These are phyloP conservation scores for Alentia gelatinosa DNA, from an alignment of 2,888 invertebrate species.

Conservation along the genomic window DNA sequence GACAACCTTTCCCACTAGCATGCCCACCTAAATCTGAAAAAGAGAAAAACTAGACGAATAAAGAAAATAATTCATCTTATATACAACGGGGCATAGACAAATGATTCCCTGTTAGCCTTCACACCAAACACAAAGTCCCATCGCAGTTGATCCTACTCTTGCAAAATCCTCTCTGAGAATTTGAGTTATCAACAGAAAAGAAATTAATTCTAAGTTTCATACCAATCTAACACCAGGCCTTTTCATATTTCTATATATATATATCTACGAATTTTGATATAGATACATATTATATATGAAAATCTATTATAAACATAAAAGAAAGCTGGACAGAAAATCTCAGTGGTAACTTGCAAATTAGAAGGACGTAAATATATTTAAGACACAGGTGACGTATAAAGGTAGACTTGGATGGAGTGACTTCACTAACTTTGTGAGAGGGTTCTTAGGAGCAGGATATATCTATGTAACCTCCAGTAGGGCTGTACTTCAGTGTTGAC, in stretches of 20 bases:
- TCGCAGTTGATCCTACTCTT: background rate
- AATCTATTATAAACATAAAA: background rate
- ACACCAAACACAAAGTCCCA: background rate
- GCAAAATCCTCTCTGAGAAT: background rate
- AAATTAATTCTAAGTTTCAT: constrained; percentile 16
- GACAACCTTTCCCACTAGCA: constrained; percentile 26
- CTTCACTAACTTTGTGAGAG: background rate
- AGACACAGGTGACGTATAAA: background rate
- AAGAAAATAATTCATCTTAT: background rate
- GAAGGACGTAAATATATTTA: background rate
- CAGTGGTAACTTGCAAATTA: background rate
- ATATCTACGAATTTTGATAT: background rate
- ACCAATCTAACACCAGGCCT: background rate
- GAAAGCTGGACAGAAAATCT: background rate
- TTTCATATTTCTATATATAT: background rate
- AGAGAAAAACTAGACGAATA: background rate
- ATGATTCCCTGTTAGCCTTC: background rate
- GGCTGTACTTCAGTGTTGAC: background rate
- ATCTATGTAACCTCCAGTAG: background rate
- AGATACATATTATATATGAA: background rate
- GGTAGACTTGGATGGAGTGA: background rate
- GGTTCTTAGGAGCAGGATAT: background rate
- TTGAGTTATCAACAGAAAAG: background rate
- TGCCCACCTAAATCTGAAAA: background rate
- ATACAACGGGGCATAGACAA: background rate